Base-by-base conservation (phyloP, 1,140 invertebrate genomes). In the Drusus annulatus region DNA sequence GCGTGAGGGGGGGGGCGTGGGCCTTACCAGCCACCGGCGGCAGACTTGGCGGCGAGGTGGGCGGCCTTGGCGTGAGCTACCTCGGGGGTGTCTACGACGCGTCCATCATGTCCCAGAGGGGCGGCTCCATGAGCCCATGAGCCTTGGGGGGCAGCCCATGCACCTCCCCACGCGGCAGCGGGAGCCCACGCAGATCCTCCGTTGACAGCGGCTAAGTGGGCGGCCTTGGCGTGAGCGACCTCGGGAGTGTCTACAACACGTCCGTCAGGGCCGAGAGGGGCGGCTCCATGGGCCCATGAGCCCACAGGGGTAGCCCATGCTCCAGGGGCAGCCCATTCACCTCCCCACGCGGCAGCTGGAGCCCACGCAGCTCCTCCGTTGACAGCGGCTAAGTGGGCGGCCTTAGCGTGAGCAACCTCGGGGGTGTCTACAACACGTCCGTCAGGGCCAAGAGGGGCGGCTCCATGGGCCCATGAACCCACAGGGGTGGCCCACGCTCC, bases 151-250 rank as follows among this genome's bases (percentile, higher is more conserved):
- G 7, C 36, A 45, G 36, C 36, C 36, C 36, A 45, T 45, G 36
- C 36, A 13, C 36, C 36, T 45, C 36, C 36, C n/a, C 28, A 31
- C 7, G 45, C 8, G 21, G n/a, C 65, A 50, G n/a, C 19, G 8
- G 36, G 36, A 45, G 36, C 36, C 36, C 36, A 45, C 36, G 36
- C 36, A 45, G 36, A 10, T 45, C 36, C 36, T 45, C 36, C 36
- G 10, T 45, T 45, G 7, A 13, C 36, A 54, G 71, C 81, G 56
- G 81, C 77, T 51, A 90, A 83, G 84, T 89, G 89, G 6, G 87
- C 87, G 36, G 88, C 87, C 51, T 88, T 87, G n/a, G 89, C 89
- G 75, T 89, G 88, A 19, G 89, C 89, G 71, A 90, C 89, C 10
- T 68, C 56, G 58, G 74, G 71, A 25, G 73, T 56, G 50, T 80